Evolutionary conservation across 2,888 invertebrate species (phyloP).

Genomic region (Eupithecia abbreviata): DNA sequence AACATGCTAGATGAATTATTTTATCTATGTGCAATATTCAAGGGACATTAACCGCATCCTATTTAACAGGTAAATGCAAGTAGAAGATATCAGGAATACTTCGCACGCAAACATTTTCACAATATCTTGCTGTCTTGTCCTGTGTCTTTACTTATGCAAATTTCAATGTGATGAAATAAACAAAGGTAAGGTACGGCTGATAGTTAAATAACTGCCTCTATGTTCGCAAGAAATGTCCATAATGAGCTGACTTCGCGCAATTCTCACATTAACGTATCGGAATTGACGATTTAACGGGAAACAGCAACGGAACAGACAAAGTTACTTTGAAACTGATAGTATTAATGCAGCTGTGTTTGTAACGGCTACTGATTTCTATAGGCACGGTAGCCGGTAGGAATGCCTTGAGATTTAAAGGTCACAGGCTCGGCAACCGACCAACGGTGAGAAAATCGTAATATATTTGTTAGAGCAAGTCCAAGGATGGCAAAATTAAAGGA

Average conservation of each 20-base stretch:
- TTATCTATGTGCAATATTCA: constrained; percentile 27
- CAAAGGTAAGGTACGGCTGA: constrained; percentile 26
- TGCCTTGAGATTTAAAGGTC: constrained; percentile 6
- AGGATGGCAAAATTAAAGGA: not conserved
- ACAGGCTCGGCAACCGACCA: constrained; percentile 1
- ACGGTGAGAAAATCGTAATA: constrained; percentile 12
- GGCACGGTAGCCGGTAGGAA: constrained; percentile 3
- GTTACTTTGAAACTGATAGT: constrained; percentile 21
- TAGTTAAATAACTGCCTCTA: constrained; percentile 38
- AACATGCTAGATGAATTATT: constrained; percentile 39
- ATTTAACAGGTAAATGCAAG: constrained; percentile 24
- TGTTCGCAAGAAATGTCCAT: constrained; percentile 41
- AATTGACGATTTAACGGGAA: constrained; percentile 40
- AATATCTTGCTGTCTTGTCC: constrained; percentile 3
- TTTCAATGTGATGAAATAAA: constrained; percentile 29
- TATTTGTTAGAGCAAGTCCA: not conserved
- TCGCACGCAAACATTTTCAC: constrained; percentile 14
- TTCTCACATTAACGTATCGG: constrained; percentile 44
- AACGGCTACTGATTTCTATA: constrained; percentile 20
- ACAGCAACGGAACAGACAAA: constrained; percentile 27
- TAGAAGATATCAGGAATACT: constrained; percentile 32
- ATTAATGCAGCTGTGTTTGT: constrained; percentile 20
- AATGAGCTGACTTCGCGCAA: constrained; percentile 46
- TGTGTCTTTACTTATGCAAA: constrained; percentile 27
- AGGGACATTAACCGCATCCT: constrained; percentile 14